phyloP scores from a whole-genome alignment of 2,113 vertebrate species.

The Plecotus auritus region DNA sequence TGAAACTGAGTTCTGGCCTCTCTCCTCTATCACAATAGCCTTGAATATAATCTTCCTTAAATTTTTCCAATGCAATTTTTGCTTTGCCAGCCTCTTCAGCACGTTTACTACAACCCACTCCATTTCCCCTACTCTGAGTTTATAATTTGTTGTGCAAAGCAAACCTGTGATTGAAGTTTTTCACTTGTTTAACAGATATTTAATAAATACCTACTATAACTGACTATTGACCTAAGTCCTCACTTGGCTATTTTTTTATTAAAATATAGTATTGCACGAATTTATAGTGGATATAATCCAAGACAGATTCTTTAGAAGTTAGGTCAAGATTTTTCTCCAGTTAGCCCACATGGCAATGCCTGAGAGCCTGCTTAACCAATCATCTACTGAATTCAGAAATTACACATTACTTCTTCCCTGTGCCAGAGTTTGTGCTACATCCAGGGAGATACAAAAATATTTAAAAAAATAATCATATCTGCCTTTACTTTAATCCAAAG shows the following conservation, averaged over 20 bases:
- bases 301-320: conserved; percentile 12
- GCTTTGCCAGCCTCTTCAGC: not conserved
- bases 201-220: not conserved
- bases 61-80: not conserved
- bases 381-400: not conserved
- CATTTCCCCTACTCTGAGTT: not conserved
- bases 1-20: not conserved
- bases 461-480: not conserved
- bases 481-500: not conserved
- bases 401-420: not conserved
- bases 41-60: not conserved
- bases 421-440: not conserved
- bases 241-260: not conserved
- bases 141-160: not conserved
- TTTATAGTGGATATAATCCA: not conserved
- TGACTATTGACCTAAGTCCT: not conserved
- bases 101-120: not conserved
- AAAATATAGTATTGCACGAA: not conserved
- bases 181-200: not conserved
- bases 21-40: not conserved
- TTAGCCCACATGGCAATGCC: not conserved
- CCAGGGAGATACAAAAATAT: not conserved
- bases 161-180: not conserved
- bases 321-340: not conserved
- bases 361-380: not conserved